Conservation (phyloP, 2,113 vertebrate species). For the Ctenomys sociabilis region DNA sequence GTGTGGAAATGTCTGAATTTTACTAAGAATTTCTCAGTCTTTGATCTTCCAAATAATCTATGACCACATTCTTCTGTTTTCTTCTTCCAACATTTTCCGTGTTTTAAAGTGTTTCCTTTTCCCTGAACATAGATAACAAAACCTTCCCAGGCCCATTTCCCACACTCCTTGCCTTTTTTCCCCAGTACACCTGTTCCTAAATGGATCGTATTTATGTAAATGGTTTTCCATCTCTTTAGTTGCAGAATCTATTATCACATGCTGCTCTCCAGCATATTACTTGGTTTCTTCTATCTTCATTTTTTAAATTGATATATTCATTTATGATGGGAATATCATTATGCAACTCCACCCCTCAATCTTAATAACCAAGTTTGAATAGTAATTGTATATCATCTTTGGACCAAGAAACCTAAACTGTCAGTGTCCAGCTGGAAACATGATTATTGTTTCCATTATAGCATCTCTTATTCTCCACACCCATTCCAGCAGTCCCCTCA, state of each 20-base stretch:
- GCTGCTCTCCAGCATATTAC: slow-evolving; percentile 20
- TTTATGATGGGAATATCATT: slow-evolving; percentile 56
- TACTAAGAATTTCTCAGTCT: slow-evolving; percentile 19
- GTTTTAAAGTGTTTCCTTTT: slow-evolving; percentile 50
- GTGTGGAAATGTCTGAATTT: slow-evolving; percentile 1
- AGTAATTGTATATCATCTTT: slow-evolving; percentile 49
- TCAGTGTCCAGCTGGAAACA: slow-evolving; percentile 35
- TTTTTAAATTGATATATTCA: slow-evolving; percentile 45
- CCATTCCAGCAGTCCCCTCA: slow-evolving; percentile 40
- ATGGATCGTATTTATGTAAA: slow-evolving; percentile 63
- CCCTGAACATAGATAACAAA: slow-evolving; percentile 2
- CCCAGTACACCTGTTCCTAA: slow-evolving; percentile 49
- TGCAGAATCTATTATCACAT: slow-evolving; percentile 21
- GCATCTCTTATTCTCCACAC: neutral
- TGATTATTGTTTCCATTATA: slow-evolving; percentile 64
- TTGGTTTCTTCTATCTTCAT: slow-evolving; percentile 50
- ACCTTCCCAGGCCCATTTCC: slow-evolving; percentile 8
- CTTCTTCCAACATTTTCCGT: neutral
- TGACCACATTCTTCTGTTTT: slow-evolving; percentile 13
- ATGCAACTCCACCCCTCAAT: neutral
- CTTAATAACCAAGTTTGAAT: slow-evolving; percentile 61
- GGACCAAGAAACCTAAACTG: slow-evolving; percentile 51
- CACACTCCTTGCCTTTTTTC: neutral
- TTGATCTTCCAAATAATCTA: slow-evolving; percentile 47
- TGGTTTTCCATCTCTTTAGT: slow-evolving; percentile 44